phyloP scores from a whole-genome alignment of 2,888 invertebrate species.

The Cerastoderma edule region DNA sequence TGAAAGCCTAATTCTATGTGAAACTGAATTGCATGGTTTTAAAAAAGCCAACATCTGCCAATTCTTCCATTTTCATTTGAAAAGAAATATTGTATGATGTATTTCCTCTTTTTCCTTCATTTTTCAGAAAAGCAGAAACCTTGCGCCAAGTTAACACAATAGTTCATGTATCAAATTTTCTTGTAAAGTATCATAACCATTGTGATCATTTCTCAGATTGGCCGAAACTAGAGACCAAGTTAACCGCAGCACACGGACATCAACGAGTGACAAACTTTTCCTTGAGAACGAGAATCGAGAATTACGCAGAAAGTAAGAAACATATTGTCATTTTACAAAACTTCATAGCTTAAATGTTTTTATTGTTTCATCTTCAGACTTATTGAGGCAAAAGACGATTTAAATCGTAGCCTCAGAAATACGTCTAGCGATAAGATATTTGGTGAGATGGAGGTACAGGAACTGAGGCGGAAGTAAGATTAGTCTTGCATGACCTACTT shows the following conservation, averaged over 20 bases:
- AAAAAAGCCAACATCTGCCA: no score
- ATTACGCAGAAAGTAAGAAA: conserved; percentile 79
- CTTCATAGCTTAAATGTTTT: conserved; percentile 30
- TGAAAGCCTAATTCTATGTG: no score
- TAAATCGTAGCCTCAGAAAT: conserved; percentile 76
- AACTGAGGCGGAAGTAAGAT: conserved; percentile 81
- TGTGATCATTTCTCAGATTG: conserved; percentile 63
- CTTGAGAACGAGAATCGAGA: conserved; percentile 77
- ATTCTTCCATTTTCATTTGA: no score
- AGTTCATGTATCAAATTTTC: no score
- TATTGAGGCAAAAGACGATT: conserved; percentile 79
- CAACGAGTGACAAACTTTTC: conserved; percentile 77
- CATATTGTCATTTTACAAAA: conserved; percentile 3
- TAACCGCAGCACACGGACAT: conserved; percentile 55
- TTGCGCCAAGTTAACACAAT: no score
- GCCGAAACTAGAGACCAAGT: conserved; percentile 73
- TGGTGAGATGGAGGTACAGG: conserved; percentile 78
- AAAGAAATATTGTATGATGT: no score
- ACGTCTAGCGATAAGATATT: conserved; percentile 82
- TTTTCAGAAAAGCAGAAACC: no score
- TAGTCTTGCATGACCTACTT: conserved; percentile 44
- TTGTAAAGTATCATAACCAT: not conserved
- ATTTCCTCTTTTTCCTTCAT: no score
- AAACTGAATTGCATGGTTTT: no score
- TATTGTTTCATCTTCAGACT: conserved; percentile 70